Evolutionary conservation across 2,113 vertebrate genomes (phyloP).

Genomic region (Triplophysa siluroides): DNA sequence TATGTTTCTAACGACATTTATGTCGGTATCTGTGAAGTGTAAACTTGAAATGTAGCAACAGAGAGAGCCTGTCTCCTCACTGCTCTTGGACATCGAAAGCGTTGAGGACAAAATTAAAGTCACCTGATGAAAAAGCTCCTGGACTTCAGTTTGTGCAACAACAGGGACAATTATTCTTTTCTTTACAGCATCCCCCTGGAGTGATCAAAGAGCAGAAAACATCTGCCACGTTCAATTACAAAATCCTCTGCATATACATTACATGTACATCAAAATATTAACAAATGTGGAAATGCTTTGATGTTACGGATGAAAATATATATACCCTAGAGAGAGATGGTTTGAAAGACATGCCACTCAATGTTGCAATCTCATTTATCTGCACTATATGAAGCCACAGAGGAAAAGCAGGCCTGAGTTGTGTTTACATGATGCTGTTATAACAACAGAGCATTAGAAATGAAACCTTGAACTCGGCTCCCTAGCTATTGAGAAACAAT

Average conservation of each 20-base stretch:
- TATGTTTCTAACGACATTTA: slow-evolving; percentile 1
- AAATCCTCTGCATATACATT: not conserved
- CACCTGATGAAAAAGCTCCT: not conserved
- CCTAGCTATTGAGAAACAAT: slow-evolving; percentile 66
- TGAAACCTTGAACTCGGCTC: slow-evolving; percentile 52
- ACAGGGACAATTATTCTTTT: not conserved
- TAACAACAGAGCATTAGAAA: slow-evolving; percentile 64
- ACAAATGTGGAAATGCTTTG: not conserved
- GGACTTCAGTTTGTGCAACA: not conserved
- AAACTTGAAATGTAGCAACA: not conserved
- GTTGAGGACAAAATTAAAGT: not conserved
- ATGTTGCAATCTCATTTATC: slow-evolving; percentile 9
- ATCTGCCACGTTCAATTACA: not conserved
- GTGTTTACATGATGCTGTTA: slow-evolving; percentile 71
- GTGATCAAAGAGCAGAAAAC: slow-evolving; percentile 11
- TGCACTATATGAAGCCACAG: slow-evolving; percentile 46
- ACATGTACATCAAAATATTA: not conserved
- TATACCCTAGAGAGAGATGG: not conserved
- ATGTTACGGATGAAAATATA: not conserved
- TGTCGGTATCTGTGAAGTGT: slow-evolving; percentile 4
- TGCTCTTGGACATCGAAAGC: not conserved
- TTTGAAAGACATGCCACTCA: not conserved
- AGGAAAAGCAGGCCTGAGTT: slow-evolving; percentile 58
- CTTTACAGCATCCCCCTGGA: not conserved
- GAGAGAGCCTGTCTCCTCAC: not conserved